These are phyloP conservation scores for Genyomyrus donnyi DNA, from an alignment of 2,113 vertebrate species.

Conservation along the genomic window DNA sequence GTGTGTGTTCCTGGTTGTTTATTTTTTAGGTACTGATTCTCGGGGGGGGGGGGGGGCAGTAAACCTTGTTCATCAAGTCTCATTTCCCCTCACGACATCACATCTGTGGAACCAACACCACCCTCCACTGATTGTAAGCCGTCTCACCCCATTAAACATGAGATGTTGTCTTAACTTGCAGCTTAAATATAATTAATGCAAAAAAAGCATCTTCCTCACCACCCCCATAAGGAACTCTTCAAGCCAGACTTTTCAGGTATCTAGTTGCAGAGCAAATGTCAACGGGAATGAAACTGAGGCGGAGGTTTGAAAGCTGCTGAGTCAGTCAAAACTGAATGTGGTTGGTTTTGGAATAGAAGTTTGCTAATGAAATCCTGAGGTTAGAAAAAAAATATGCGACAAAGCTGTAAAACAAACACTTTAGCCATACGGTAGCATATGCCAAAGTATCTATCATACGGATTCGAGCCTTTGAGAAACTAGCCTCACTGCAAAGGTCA, in stretches of 20 bases:
- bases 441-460: background rate
- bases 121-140: background rate
- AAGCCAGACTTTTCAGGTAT: background rate
- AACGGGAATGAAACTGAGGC: background rate
- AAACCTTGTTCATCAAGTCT: background rate
- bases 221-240: background rate
- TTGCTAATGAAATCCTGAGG: background rate
- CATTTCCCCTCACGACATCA: background rate
- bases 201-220: background rate
- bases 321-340: background rate
- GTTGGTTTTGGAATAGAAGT: background rate
- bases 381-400: background rate
- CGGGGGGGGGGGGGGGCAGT: background rate
- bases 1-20: background rate
- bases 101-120: background rate
- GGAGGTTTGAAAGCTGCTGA: background rate
- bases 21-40: background rate
- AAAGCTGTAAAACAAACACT: background rate
- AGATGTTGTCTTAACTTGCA: background rate
- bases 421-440: background rate
- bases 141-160: background rate
- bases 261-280: background rate
- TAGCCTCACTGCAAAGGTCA: background rate
- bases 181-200: background rate
- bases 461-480: background rate